Conservation (phyloP, 2,113 vertebrate species). For the Callocephalon fimbriatum region DNA sequence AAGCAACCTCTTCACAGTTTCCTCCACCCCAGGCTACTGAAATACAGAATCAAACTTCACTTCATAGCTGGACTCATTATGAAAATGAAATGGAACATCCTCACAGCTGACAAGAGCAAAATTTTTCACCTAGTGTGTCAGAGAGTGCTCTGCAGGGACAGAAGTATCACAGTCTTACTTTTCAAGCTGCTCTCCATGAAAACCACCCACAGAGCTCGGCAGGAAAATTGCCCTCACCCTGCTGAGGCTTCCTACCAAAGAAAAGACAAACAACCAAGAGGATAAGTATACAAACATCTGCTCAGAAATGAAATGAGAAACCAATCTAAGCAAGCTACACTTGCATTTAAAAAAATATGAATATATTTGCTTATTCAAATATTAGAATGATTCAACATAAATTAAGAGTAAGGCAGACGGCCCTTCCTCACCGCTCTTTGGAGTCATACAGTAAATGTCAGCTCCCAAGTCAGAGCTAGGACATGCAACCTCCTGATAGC, state of each 20-base stretch:
- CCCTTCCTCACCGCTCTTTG: neutral
- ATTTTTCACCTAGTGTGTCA: neutral
- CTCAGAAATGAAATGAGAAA: neutral
- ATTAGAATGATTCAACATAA: neutral
- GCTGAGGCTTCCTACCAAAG: neutral
- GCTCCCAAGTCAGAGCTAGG: neutral
- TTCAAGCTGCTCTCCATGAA: neutral
- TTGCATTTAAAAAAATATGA: neutral
- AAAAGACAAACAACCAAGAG: neutral
- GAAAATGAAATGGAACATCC: neutral
- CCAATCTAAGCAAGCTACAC: neutral
- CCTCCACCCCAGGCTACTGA: neutral
- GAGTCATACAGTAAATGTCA: neutral
- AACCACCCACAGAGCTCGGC: neutral
- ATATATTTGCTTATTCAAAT: neutral
- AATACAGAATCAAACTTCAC: neutral
- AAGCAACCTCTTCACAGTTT: neutral
- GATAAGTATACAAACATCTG: neutral
- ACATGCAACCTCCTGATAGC: neutral
- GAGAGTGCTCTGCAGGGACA: neutral
- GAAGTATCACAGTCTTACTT: neutral
- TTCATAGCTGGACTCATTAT: neutral
- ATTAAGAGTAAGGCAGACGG: neutral
- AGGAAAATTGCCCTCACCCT: neutral
- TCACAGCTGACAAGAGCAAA: neutral